Conservation (phyloP, 1,140 invertebrate species). For the Cryptotermes secundus region DNA sequence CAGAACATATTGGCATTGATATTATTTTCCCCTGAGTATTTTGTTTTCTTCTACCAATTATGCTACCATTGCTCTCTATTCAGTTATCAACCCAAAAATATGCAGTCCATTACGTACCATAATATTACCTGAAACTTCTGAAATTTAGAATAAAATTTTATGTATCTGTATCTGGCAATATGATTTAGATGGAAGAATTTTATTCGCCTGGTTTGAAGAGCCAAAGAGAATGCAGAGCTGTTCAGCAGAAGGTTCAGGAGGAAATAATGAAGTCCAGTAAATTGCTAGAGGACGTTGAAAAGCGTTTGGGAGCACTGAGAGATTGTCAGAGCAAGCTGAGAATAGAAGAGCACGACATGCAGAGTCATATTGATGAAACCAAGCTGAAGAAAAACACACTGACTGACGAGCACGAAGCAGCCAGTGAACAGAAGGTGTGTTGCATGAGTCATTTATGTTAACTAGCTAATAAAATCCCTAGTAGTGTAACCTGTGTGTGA, state of each 20-base stretch:
- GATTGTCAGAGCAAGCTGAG: background rate
- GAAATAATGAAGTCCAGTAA: background rate
- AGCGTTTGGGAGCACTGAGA: background rate
- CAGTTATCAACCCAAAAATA: no score
- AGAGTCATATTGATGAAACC: background rate
- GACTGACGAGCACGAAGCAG: background rate
- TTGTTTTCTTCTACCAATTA: no score
- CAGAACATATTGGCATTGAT: no score
- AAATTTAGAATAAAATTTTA: no score
- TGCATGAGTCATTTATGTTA: no score
- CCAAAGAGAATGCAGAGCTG: background rate
- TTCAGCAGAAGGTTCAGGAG: background rate
- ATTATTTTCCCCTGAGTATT: no score
- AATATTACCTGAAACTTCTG: no score
- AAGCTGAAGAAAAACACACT: background rate
- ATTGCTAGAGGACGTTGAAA: background rate
- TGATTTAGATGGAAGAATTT: background rate
- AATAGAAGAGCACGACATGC: background rate
- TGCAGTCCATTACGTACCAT: no score
- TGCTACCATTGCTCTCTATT: no score
- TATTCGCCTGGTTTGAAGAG: background rate
- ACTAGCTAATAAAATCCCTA: no score
- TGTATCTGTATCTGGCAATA: background rate
- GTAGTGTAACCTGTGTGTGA: no score
- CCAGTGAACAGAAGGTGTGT: background rate